Base-by-base conservation (phyloP, 2,797 vertebrate species). In the Podargus strigoides region DNA sequence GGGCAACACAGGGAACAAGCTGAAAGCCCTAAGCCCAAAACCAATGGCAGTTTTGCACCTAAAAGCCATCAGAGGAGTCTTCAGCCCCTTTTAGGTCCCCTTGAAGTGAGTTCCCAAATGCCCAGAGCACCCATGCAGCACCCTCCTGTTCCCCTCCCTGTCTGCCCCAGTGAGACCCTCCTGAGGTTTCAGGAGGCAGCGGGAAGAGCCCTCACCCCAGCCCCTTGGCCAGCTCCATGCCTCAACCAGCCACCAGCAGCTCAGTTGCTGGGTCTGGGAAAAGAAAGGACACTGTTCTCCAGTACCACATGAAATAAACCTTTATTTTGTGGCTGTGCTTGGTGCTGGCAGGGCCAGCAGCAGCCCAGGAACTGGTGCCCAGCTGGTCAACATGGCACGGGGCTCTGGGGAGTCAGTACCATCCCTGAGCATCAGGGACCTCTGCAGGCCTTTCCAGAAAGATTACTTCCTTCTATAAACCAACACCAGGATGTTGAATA, bases 341-440 rank as follows among this genome's bases (percentile, higher is more conserved):
- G 20, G 58, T 10, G 62, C 76, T 83, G 76, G 34, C 10, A 0
- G 34, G 58, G 20, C 72, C 8, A 21, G 69, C 60, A 74, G 60
- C 34, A 18, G 13, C 37, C 28, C 55, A 16, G 67, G 46, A 60
- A 36, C 58, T 53, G 55, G 12, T 81, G 37, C 17, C 66, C 4
- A 6, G 68, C 82, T 32, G 30, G n/a, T 19, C 9, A 1, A 4
- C 10, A 32, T 0, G 7, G 59, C 0, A 0, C 67, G 26, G 46
- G 36, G 53, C 74, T 41, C 76, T 42, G 69, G 34, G 36, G 6
- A 41, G 28, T 5, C 23, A 0, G 22, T 59, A 74, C 24, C 4
- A 0, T 27, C n/a, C 28, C 22, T 49, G 70, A 52, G 53, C 50
- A n/a, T 14, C 10, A 0, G 24, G 24, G 26, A 60, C 49, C 20